These are phyloP conservation scores for Edolisoma coerulescens DNA, from an alignment of 2,113 vertebrate species.

Conservation along the genomic window DNA sequence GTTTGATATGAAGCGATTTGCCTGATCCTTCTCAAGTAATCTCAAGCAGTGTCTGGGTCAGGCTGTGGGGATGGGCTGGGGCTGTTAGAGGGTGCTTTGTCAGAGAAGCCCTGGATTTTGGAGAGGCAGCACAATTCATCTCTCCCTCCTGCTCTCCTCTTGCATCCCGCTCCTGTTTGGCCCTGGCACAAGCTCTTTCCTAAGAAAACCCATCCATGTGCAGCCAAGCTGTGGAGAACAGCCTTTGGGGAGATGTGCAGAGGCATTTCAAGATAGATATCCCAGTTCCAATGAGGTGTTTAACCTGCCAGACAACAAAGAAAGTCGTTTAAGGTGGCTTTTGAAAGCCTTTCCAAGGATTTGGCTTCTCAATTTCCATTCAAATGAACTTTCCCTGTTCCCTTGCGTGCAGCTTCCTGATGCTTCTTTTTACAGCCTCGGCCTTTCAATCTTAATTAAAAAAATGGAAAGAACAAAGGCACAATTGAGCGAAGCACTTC, in stretches of 20 bases:
- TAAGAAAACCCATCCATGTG: background rate
- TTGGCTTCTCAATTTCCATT: constrained; percentile 43
- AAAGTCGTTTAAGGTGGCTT: constrained; percentile 5
- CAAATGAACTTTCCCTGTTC: constrained; percentile 12
- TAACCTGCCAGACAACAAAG: constrained; percentile 17
- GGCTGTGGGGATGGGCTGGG: background rate
- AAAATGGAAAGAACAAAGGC: constrained; percentile 23
- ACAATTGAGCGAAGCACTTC: background rate
- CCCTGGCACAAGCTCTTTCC: background rate
- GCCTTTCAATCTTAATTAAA: constrained; percentile 48
- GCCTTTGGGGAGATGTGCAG: background rate
- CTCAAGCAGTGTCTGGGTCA: background rate
- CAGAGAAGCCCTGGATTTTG: background rate
- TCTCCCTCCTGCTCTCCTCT: background rate
- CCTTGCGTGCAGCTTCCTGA: background rate
- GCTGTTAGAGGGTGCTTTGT: background rate
- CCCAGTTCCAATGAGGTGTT: background rate
- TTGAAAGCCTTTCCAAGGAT: constrained; percentile 22
- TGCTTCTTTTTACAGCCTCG: background rate
- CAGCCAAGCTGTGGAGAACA: background rate
- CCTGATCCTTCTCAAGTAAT: background rate
- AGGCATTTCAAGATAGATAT: background rate
- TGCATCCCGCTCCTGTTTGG: background rate
- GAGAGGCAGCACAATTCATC: background rate
- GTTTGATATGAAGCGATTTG: background rate